Base-by-base conservation (phyloP, 2,797 vertebrate genomes). In the Carduelis carduelis region DNA sequence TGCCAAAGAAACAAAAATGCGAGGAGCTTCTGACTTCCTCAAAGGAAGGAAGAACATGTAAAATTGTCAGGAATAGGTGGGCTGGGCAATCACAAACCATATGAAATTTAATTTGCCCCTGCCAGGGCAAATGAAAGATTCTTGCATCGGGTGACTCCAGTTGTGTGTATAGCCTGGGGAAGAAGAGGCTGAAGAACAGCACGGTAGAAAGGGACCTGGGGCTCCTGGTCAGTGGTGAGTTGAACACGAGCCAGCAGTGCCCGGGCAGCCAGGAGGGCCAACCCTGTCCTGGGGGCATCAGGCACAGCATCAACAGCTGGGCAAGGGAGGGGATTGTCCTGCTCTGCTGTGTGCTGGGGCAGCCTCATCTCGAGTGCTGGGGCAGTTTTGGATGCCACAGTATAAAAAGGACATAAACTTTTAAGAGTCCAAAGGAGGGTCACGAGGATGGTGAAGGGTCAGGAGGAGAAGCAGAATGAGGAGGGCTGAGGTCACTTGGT, bases 191-290 rank as follows among this genome's bases (percentile, higher is more conserved):
- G 26, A 9, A 35, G 27, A 86, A 4, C 10, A 86, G 10, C 3
- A 1, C 12, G 1, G 2, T 4, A 7, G 27, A 56, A 63, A 22
- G 4, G 8, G 0, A 4, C 35, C 10, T 16, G 26, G 11, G 1
- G 2, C 0, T 34, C 24, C 6, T 2, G 46, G 24, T 6, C 1
- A 1, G 0, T 2, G 1, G 6, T 1, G 1, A 32, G 1, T 1
- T 27, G 32, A 14, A 32, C 14, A 19, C 0, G 3, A 57, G 32
- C 4, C 56, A 55, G 74, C 49, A 55, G 64, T 34, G 64, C 30
- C 41, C 41, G 41, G 64, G 72, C 56, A 47, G 64, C 34, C 74
- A 61, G 41, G 14, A 61, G 41, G 14, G 30, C 14, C 64, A 55
- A 0, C 8, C 24, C 28, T 53, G 55, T 30, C 47, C 39, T 61